phyloP scores from a whole-genome alignment of 2,113 vertebrate species.

The Okapia johnstoni region DNA sequence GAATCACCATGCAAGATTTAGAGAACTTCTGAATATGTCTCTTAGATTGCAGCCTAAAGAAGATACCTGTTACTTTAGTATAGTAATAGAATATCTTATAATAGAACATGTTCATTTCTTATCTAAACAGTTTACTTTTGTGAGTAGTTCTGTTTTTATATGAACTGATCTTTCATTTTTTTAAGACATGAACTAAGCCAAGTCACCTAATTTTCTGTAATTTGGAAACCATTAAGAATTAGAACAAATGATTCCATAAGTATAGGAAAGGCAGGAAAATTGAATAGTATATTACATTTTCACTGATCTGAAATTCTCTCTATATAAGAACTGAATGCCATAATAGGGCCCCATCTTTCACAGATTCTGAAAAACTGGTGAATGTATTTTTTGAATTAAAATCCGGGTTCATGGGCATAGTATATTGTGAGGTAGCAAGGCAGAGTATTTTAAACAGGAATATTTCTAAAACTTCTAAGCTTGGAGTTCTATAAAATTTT shows the following conservation, averaged over 20 bases:
- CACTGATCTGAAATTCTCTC: not conserved
- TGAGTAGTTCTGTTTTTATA: not conserved
- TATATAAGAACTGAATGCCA: not conserved
- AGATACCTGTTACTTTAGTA: not conserved
- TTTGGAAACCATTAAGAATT: not conserved
- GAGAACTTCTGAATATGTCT: not conserved
- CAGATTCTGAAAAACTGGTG: not conserved
- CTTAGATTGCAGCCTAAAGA: not conserved
- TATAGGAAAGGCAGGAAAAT: not conserved
- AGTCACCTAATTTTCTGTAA: not conserved
- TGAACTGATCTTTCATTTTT: not conserved
- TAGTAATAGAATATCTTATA: not conserved
- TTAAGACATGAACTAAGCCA: not conserved
- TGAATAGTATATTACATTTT: not conserved
- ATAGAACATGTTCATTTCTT: not conserved
- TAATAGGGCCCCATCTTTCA: not conserved
- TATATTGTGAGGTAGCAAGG: not conserved
- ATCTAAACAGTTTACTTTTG: not conserved
- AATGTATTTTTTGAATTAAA: not conserved
- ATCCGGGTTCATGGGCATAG: not conserved
- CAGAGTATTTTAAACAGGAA: not conserved
- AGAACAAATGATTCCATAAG: not conserved
- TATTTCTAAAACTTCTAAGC: not conserved
- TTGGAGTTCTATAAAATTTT: not conserved
- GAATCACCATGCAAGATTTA: not conserved